phyloP scores from a whole-genome alignment of 2,113 vertebrate species.

The Protobothrops flavoviridis region DNA sequence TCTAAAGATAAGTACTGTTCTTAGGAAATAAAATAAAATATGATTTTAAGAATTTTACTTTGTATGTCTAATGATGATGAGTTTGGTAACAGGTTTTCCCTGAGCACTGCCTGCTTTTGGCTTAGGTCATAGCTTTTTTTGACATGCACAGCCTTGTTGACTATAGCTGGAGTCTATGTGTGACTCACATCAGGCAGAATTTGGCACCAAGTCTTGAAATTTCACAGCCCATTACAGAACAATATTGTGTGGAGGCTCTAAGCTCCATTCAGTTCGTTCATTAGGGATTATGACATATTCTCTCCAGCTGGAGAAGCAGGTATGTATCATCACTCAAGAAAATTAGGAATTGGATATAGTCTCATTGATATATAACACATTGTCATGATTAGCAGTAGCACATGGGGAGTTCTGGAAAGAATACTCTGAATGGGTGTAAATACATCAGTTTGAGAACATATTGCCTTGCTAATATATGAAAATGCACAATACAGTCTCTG shows the following conservation, averaged over 20 bases:
- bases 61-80: background rate
- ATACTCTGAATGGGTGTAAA: slow-evolving; percentile 45
- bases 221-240: slow-evolving; percentile 30
- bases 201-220: slow-evolving; percentile 44
- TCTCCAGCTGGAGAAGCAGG: slow-evolving; percentile 62
- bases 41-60: background rate
- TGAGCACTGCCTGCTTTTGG: background rate
- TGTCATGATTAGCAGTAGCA: slow-evolving; percentile 60
- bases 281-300: slow-evolving; percentile 12
- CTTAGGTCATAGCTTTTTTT: background rate
- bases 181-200: slow-evolving; percentile 28
- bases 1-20: background rate
- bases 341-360: slow-evolving; percentile 59
- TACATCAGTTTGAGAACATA: slow-evolving; percentile 43
- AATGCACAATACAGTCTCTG: slow-evolving; percentile 29
- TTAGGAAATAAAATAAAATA: background rate
- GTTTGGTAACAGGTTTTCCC: background rate
- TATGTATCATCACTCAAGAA: slow-evolving; percentile 62
- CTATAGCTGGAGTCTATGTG: slow-evolving; percentile 26
- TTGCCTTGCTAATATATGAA: slow-evolving; percentile 51
- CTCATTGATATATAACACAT: slow-evolving; percentile 62
- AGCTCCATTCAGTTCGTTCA: slow-evolving; percentile 48
- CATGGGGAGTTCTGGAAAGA: slow-evolving; percentile 58
- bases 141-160: slow-evolving; percentile 21
- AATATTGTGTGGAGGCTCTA: slow-evolving; percentile 40